Evolutionary conservation across 2,113 vertebrate genomes (phyloP), one percentile per base, ranked within the genome.

Genomic region (Scortum barcoo): DNA sequence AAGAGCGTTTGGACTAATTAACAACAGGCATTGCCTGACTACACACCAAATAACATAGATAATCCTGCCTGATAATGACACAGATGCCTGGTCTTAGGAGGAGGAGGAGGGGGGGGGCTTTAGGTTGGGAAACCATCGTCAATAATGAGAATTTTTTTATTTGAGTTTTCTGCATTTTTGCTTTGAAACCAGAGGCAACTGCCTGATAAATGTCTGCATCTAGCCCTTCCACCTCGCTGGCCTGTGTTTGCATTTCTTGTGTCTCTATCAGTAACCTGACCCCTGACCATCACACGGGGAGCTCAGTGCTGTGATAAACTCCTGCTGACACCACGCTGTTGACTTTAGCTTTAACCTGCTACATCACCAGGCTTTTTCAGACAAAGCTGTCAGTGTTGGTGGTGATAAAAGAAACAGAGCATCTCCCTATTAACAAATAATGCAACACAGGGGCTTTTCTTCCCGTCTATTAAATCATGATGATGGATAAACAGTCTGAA

Each of bases 321-420:
- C 83, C 76, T 72, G 86, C 83, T 89, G 90, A 88, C 80, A 72
- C 67, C 85, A 16, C 16, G 51, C 79, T 89, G 89, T 93, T 91
- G 81, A 89, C 89, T 88, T 90, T 78, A 88, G 81, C 66, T 73
- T 87, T 66, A 90, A 82, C 60, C 73, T 19, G 80, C 88, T 68
- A 30, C 79, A 74, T 80, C 60, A 30, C 75, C 8, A 2, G 40
- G 48, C 73, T 76, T 62, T 62, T 57, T 54, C 57, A 38, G 67
- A 81, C 68, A 88, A 78, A 83, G 68, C 26, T 2, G 20, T 57
- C 68, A 3, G 67, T 56, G 56, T 76, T 77, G 65, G 66, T 53
- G 56, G 17, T 57, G 48, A 17, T 78, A 19, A 57, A 38, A 62
- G 9, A 40, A 38, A 3, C 78, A 50, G 17, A 36, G 40, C 53